These are phyloP conservation scores for Periophthalmus magnuspinnatus DNA, from an alignment of 2,797 vertebrate species.

Conservation along the genomic window DNA sequence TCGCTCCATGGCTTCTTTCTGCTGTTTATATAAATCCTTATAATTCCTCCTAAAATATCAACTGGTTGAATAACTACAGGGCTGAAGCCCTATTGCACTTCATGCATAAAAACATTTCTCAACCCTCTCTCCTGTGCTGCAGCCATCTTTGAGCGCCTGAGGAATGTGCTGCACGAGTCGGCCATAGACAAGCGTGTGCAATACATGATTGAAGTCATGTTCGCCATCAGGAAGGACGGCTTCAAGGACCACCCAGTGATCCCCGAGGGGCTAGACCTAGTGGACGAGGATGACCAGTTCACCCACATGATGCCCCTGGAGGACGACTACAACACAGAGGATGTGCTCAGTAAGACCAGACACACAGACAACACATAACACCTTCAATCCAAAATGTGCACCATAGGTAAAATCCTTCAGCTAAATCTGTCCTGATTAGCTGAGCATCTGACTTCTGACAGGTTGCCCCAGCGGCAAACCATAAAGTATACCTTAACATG, in stretches of 20 bases:
- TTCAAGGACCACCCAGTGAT: slow-evolving; percentile 96
- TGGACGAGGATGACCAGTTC: slow-evolving; percentile 97
- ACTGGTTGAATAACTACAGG: no score
- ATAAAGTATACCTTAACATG: no score
- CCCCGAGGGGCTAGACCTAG: slow-evolving; percentile 90
- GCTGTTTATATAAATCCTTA: no score
- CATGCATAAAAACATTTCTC: no score
- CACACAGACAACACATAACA: not conserved
- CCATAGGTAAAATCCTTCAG: no score
- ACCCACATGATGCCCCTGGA: slow-evolving; percentile 97
- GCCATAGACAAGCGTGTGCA: slow-evolving; percentile 97
- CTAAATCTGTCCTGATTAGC: no score
- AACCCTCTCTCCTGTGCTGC: slow-evolving; percentile 3
- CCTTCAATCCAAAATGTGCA: no score
- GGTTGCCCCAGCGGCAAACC: no score
- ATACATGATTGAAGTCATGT: slow-evolving; percentile 99
- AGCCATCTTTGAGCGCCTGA: slow-evolving; percentile 97
- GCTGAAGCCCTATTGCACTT: no score
- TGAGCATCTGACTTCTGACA: no score
- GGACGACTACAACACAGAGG: slow-evolving; percentile 92
- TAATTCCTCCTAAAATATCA: no score
- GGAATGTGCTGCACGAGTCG: slow-evolving; percentile 95
- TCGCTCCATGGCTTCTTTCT: no score
- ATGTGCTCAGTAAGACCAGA: slow-evolving; percentile 87
- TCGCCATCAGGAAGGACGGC: slow-evolving; percentile 95